Conservation (phyloP, 2,797 vertebrate species). For the Bradypus variegatus region DNA sequence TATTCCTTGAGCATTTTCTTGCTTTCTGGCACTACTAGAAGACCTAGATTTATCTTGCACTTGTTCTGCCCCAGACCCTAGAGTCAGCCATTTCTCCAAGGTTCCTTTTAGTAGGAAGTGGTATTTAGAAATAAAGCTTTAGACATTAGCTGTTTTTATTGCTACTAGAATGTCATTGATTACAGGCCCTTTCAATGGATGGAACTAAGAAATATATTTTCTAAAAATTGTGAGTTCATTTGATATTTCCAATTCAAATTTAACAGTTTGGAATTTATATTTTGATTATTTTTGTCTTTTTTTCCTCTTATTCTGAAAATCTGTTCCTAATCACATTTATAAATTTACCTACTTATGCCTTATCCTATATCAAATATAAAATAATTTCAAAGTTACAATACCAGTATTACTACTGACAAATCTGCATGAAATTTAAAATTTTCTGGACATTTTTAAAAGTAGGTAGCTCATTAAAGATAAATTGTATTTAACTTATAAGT, state of each 20-base stretch:
- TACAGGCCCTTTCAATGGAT: neutral
- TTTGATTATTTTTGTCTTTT: neutral
- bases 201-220: neutral
- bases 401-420: neutral
- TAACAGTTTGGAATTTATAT: neutral
- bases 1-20: neutral
- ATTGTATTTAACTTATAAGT: neutral
- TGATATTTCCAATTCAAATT: neutral
- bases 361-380: neutral
- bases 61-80: neutral
- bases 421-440: neutral
- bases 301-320: neutral
- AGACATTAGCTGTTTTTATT: neutral
- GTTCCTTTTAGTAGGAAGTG: neutral
- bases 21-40: neutral
- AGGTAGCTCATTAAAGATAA: neutral
- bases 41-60: neutral
- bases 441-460: neutral
- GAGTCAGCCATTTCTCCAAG: neutral
- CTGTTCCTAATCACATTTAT: neutral
- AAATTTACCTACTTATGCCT: neutral
- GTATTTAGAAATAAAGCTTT: neutral
- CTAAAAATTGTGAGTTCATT: neutral
- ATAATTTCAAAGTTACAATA: neutral
- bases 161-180: neutral